Evolutionary conservation across 2,113 vertebrate species (phyloP), one percentile per base, ranked within the genome.

Genomic region (Electrona antarctica): DNA sequence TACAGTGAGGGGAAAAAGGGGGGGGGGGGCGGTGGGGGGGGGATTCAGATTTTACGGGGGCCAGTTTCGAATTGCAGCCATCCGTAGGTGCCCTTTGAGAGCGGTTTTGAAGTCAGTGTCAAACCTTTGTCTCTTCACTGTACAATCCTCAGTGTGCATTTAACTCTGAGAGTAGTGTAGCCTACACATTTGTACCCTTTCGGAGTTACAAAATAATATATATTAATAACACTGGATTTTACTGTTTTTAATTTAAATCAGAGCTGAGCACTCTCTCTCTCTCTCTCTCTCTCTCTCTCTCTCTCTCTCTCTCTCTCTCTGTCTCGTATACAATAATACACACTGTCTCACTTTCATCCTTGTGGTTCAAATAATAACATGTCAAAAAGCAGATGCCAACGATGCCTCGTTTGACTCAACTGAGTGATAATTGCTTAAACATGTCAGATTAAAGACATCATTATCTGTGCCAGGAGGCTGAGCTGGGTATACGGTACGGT

Each of bases 351-450:
- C 33, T 41, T 41, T 41, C 33, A 41, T 28, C 56, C 28, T 28
- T 58, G 15, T 58, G 56, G 21, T 58, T 58, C 56, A 58, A 58
- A 67, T 56, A 58, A 67, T 56, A 67, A 57, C 54, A 67, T 12
- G 52, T 46, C 47, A 59, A 58, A 49, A 28, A 11, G 56, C 67
- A 69, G 56, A 69, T 69, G 67, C 57, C 74, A 76, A 65, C 54
- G 29, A 62, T 41, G 71, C 64, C 68, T 60, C 51, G 68, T 78
- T 84, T 55, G 60, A 65, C 64, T 65, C 8, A 80, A 82, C 69
- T 28, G 13, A 55, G 71, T 50, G 69, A 78, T 85, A 77, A 84
- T 87, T 77, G 64, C 60, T 89, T 82, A 77, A 85, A 87, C 50
- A 73, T 83, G 80, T 74, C 65, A 52, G 69, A 75, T 74, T 74